Base-by-base conservation (phyloP, 2,888 invertebrate genomes). In the Drosophila antonietae region DNA sequence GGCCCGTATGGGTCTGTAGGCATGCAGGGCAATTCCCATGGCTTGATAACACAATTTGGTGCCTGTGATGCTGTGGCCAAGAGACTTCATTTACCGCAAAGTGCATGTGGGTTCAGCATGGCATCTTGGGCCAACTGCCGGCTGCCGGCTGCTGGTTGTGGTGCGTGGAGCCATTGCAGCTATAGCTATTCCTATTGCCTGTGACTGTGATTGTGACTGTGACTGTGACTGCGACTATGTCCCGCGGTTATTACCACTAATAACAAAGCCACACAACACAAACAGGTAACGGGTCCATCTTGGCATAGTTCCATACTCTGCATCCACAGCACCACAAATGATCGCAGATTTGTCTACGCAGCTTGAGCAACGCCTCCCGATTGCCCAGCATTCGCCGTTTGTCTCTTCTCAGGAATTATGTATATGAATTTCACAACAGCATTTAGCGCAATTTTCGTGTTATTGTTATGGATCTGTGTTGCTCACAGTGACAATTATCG, bases 31-130 rank as follows among this genome's bases (percentile, higher is more conserved):
- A 88, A 77, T 87, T 87, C 87, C 89, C 87, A 87, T 83, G 87
- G 65, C 74, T 89, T 88, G 89, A 88, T 85, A 88, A 89, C 89
- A 89, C 82, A 87, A 84, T 87, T 86, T 88, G 84, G 70, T 75
- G 73, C 56, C 68, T 39, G 60, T 23, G 69, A 58, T 71, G 75
- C 68, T 75, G 76, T 65, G 64, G 68, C 58, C 58, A 64, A 68
- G 78, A 73, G 79, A 77, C 85, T 83, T 79, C 77, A 80, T 86
- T 84, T 84, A 84, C 84, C 88, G 84, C 84, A 84, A 84, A 84
- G 87, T 88, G 84, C 84, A 84, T 84, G 83, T 88, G 88, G 88
- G 84, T 78, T 86, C 83, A 88, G 69, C 76, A 59, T 76, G 82
- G 83, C 78, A 82, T 78, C 82, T 55, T 71, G 63, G 62, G 60